Evolutionary conservation across 2,888 invertebrate species (phyloP).

Genomic region (Clusia tigrina): DNA sequence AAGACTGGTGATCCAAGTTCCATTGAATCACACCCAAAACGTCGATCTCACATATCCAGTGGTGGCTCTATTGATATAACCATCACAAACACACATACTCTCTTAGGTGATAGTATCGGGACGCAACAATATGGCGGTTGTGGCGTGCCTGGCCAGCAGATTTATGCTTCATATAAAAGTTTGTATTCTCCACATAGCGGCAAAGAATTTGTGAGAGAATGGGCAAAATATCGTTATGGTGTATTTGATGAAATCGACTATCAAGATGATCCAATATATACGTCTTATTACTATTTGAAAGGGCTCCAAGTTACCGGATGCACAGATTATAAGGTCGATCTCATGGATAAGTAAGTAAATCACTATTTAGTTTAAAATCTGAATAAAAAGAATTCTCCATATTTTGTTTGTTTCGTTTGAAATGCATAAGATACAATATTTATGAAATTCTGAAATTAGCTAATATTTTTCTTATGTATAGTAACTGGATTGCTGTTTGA

Average conservation of each 20-base stretch:
- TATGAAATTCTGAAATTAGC: too few species aligned
- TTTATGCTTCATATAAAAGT: constrained; percentile 66
- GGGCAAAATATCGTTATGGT: constrained; percentile 74
- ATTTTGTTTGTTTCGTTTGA: too few species aligned
- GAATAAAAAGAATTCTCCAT: too few species aligned
- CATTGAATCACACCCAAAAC: background rate
- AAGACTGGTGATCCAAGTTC: constrained; percentile 41
- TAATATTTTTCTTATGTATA: too few species aligned
- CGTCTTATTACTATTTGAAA: constrained; percentile 66
- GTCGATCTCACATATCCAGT: constrained; percentile 53
- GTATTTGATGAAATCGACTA: constrained; percentile 74
- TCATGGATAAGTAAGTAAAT: too few species aligned
- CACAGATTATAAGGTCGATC: constrained; percentile 62
- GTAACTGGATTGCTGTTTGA: too few species aligned
- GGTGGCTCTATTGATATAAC: constrained; percentile 69
- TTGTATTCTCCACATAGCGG: constrained; percentile 51
- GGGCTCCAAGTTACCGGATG: constrained; percentile 63
- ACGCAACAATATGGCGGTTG: constrained; percentile 72
- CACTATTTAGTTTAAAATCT: too few species aligned
- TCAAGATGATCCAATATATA: constrained; percentile 68
- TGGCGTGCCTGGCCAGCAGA: constrained; percentile 68
- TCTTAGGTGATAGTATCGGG: constrained; percentile 68
- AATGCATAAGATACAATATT: too few species aligned
- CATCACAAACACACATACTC: constrained; percentile 66
- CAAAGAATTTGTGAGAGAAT: constrained; percentile 69